Conservation (phyloP, 30 jellyfish, hydroid and myxozoan genomes). For the Clytia hemisphaerica region DNA sequence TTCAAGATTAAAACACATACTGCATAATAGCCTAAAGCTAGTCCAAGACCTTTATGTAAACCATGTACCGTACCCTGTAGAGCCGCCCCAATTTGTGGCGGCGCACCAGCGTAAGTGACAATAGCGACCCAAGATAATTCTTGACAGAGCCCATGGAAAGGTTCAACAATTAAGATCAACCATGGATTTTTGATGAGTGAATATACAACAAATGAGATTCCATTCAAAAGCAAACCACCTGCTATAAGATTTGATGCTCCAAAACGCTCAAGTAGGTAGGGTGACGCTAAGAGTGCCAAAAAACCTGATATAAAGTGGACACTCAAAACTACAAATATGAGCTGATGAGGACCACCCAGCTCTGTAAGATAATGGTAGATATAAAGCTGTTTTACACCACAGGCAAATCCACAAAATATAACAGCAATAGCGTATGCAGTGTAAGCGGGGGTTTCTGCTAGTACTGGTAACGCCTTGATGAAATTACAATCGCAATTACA, state of each 20-base stretch:
- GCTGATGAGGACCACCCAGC: constrained; percentile 35
- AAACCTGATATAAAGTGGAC: constrained; percentile 58
- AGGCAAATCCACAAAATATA: constrained; percentile 55
- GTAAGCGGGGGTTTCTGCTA: constrained; percentile 25
- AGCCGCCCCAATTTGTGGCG: constrained; percentile 78
- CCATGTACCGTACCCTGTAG: constrained; percentile 78
- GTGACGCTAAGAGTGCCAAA: constrained; percentile 46
- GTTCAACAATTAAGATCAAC: constrained; percentile 62
- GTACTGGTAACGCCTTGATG: constrained; percentile 35
- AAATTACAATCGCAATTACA: constrained; percentile 38
- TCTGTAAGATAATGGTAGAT: constrained; percentile 52
- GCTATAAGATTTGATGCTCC: constrained; percentile 35
- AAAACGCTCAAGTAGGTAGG: constrained; percentile 26
- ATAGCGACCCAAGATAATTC: constrained; percentile 44
- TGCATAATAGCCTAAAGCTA: constrained; percentile 55
- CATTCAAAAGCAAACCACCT: constrained; percentile 56
- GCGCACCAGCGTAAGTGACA: constrained; percentile 81
- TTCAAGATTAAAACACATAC: constrained; percentile 46
- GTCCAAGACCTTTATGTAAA: constrained; percentile 70
- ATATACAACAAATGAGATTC: constrained; percentile 42
- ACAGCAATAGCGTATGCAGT: constrained; percentile 51
- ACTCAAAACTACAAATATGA: constrained; percentile 42
- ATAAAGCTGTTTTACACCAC: constrained; percentile 55
- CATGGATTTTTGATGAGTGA: constrained; percentile 47
- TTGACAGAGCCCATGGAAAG: constrained; percentile 61